Conservation (phyloP, 2,113 vertebrate genomes). For the Salvator merianae region DNA sequence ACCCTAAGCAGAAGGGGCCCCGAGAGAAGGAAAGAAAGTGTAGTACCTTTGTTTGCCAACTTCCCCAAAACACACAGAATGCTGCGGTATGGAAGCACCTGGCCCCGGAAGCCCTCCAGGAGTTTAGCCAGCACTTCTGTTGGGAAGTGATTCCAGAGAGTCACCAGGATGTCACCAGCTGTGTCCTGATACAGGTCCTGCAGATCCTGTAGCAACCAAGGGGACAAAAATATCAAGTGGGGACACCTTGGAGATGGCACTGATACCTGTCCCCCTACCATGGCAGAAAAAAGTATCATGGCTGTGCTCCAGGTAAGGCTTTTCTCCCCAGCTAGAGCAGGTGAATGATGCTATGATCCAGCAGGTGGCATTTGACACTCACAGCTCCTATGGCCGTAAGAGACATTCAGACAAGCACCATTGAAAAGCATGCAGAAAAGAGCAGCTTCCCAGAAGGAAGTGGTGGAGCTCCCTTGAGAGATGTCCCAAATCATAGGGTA, state of each 20-base stretch:
- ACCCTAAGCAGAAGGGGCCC: background rate
- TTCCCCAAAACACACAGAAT: conserved; percentile 27
- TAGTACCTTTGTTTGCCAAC: conserved; percentile 16
- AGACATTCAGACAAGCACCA: no score
- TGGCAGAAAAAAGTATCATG: background rate
- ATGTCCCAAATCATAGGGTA: background rate
- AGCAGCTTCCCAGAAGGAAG: background rate
- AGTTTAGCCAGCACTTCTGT: conserved; percentile 14
- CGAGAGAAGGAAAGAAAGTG: background rate
- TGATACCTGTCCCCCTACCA: background rate
- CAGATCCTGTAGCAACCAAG: background rate
- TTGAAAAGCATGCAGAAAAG: background rate
- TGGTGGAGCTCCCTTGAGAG: background rate
- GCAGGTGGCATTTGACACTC: background rate
- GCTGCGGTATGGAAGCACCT: conserved; percentile 21
- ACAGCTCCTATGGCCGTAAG: background rate
- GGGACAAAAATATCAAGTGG: background rate
- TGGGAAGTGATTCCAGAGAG: conserved; percentile 26
- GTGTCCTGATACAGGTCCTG: conserved; percentile 12
- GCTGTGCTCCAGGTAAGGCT: background rate
- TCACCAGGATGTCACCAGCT: conserved; percentile 19
- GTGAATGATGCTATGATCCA: background rate
- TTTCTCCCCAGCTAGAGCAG: background rate
- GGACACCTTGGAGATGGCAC: no score
- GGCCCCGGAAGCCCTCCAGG: conserved; percentile 17